Percentiles rank a stretch among this genome's conserved stretches.
These are phyloP conservation scores for Laterallus jamaicensis DNA, from an alignment of 2,113 vertebrate species.

Conservation along the genomic window DNA sequence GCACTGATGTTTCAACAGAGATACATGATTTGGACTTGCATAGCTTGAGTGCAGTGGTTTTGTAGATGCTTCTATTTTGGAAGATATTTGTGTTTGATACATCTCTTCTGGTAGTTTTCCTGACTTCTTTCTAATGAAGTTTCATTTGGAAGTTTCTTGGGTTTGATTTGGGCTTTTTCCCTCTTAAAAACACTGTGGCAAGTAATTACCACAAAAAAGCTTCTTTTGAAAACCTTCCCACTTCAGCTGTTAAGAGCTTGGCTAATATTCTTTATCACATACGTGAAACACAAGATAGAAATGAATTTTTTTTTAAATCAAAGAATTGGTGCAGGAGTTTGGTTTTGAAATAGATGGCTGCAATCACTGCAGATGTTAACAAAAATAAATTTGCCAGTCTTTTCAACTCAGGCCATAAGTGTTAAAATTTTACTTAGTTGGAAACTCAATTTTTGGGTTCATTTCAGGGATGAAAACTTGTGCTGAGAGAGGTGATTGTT, in stretches of 20 bases:
- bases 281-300: not conserved
- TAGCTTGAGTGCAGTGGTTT: not conserved
- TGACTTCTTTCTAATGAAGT: not conserved
- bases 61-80: not conserved
- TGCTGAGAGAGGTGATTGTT: not conserved
- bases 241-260: not conserved
- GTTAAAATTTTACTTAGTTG: not conserved
- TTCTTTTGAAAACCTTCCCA: not conserved
- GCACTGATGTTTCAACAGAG: not conserved
- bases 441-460: not conserved
- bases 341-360: not conserved
- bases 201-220: not conserved
- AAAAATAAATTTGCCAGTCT: not conserved
- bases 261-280: not conserved
- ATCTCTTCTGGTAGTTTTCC: not conserved
- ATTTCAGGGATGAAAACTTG: not conserved
- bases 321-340: not conserved
- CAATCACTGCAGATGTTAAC: not conserved
- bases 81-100: not conserved
- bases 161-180: not conserved
- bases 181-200: not conserved
- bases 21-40: not conserved
- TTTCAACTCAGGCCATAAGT: not conserved
- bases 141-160: not conserved
- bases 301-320: not conserved